Base-by-base conservation (phyloP, 2,113 vertebrate genomes). In the Gymnogyps californianus region DNA sequence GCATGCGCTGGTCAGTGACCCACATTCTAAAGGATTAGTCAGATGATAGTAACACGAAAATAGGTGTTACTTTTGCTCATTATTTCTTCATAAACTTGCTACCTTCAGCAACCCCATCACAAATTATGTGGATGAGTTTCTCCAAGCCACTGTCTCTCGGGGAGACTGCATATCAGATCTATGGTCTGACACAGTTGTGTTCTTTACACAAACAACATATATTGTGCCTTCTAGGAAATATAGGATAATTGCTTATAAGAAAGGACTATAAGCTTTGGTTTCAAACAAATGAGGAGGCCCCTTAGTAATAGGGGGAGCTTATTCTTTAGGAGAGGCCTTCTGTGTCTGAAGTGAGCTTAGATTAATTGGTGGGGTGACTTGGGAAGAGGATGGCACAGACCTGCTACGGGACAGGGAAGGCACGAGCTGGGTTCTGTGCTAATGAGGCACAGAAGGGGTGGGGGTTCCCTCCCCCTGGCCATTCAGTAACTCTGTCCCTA, bases 61-160 rank as follows among this genome's bases (percentile, higher is more conserved):
- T 54, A 61, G 80, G 28, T 46, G 93, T 92, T 87, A 55, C 83
- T 89, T 92, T 94, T 96, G 26, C 69, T 96, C 49, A 40, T 87
- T 75, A 61, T 90, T 96, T 87, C 72, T 82, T 72, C 34, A 32
- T 65, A 72, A 84, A 40, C 44, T 87, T 44, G 26, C 72, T 89
- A 40, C 47, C 72, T 90, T 59, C 74, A 90, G 64, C 92, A 95
- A 26, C 25, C n/a, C 31, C 49, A 62, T 79, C 26, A 36, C 31
- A 71, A 70, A 66, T 78, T 28, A 54, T 1, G 2, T 36, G 42
- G 47, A 22, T 78, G 52, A 57, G 52, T 71, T 71, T 92, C 72
- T 92, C 26, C 38, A 83, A 90, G 57, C 61, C 16, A 25, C 24
- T 44, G 40, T 86, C 59, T 62, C 14, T 57, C 19, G 25, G 14